Evolutionary conservation across 2,888 invertebrate genomes (phyloP), one percentile per base, ranked within the genome.

Genomic region (Laothoe populi): DNA sequence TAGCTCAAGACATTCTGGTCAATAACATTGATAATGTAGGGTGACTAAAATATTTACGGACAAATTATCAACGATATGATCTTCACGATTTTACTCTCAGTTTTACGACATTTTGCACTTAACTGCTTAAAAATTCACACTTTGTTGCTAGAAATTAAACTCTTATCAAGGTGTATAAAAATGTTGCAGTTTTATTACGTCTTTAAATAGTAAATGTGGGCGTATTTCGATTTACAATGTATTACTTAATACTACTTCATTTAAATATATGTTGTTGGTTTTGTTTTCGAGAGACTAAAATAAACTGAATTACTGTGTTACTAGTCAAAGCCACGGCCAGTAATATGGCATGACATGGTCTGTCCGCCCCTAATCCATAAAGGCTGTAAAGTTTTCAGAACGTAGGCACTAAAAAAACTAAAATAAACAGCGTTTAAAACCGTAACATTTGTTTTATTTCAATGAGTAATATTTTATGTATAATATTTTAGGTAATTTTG

Each of bases 31-130:
- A 67, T 68, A 70, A 66, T 58, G 67, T 71, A 66, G 60, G 71
- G 75, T 73, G 67, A 77, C 78, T 73, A 77, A 61, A 65, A 59
- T 61, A 66, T 64, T 73, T 71, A 70, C 70, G 70, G 73, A 77
- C 62, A 68, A 11, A 57, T 60, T 65, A 63, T 58, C 63, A 66
- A 66, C 60, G 62, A 65, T 65, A 66, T 40, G 26, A 60, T 40
- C 65, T 67, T 70, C 66, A 72, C 69, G 71, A 63, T 64, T 46
- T 64, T 59, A 66, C 68, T 63, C 64, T 26, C 26, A 13, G 49
- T 68, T 74, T 74, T 69, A 75, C 63, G 69, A 62, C 31, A 58
- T 66, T 67, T 68, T 67, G 65, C 64, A 48, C 61, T 31, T 57
- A 61, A 31, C 38, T 40, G 4, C 49, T 26, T 53, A 24, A 60